Conservation (phyloP, 2,888 invertebrate species). For the Andrena minutula region DNA sequence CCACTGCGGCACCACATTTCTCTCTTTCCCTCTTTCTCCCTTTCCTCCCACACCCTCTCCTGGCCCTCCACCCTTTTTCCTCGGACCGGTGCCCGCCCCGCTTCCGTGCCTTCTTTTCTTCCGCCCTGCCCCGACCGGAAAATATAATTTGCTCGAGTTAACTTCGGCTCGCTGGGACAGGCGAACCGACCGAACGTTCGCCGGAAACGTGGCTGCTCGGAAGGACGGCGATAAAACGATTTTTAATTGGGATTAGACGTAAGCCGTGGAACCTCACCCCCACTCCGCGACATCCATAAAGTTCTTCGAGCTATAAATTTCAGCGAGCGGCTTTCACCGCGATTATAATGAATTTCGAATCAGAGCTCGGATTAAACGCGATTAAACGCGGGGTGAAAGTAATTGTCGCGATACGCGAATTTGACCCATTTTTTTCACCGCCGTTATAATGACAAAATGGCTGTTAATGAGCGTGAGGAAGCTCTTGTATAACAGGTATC, state of each 20-base stretch:
- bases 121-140: constrained; percentile 50
- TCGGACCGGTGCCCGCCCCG: not conserved
- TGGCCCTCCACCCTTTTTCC: not conserved
- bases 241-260: constrained; percentile 57
- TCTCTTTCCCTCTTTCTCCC: constrained; percentile 39
- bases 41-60: constrained; percentile 11
- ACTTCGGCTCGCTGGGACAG: constrained; percentile 73
- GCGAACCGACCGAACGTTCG: constrained; percentile 50
- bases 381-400: constrained; percentile 2
- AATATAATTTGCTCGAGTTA: constrained; percentile 81
- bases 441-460: not conserved
- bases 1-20: constrained; percentile 62
- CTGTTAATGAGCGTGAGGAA: not conserved
- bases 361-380: constrained; percentile 15
- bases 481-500: not conserved
- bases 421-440: not conserved
- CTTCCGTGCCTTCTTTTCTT: constrained; percentile 18
- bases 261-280: not conserved
- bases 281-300: constrained; percentile 1
- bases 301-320: constrained; percentile 18
- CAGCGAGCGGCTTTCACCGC: constrained; percentile 23
- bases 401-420: not conserved
- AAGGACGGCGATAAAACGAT: constrained; percentile 58
- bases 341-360: constrained; percentile 35
- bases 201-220: constrained; percentile 22